Conservation (phyloP, 2,888 invertebrate species). For the Microctonus hyperodae region DNA sequence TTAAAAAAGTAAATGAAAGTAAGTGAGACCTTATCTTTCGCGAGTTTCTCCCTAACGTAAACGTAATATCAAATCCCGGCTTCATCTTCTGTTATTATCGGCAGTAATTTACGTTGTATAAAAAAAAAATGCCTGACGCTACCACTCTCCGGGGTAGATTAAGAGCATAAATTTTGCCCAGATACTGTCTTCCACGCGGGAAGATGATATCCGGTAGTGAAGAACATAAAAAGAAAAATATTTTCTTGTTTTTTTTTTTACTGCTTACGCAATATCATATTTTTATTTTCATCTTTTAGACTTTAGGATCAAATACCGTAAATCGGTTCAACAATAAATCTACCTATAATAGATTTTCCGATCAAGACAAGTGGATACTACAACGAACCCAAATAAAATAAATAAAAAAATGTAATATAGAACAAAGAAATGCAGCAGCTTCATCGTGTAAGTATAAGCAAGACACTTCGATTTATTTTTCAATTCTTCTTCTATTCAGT, state of each 20-base stretch:
- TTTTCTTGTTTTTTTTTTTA: neutral
- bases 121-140: slow-evolving; percentile 17
- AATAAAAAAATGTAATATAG: neutral
- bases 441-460: slow-evolving; percentile 19
- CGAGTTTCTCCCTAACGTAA: neutral
- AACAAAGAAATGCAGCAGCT: neutral
- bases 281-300: slow-evolving; percentile 11
- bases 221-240: slow-evolving; percentile 16
- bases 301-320: slow-evolving; percentile 7
- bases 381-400: neutral
- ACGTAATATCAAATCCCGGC: slow-evolving; percentile 8
- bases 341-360: neutral
- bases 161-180: slow-evolving; percentile 35
- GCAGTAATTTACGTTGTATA: slow-evolving; percentile 28
- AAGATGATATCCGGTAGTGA: slow-evolving; percentile 20
- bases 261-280: slow-evolving; percentile 15
- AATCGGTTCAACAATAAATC: slow-evolving; percentile 7
- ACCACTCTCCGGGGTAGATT: slow-evolving; percentile 36
- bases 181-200: slow-evolving; percentile 30
- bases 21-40: slow-evolving; percentile 9
- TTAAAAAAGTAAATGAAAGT: slow-evolving; percentile 1
- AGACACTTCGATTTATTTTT: slow-evolving; percentile 18
- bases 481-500: neutral
- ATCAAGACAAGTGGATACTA: slow-evolving; percentile 19
- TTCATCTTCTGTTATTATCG: slow-evolving; percentile 13